Evolutionary conservation across 2,113 vertebrate species (phyloP), one percentile per base, ranked within the genome.

Genomic region (Anas platyrhynchos): DNA sequence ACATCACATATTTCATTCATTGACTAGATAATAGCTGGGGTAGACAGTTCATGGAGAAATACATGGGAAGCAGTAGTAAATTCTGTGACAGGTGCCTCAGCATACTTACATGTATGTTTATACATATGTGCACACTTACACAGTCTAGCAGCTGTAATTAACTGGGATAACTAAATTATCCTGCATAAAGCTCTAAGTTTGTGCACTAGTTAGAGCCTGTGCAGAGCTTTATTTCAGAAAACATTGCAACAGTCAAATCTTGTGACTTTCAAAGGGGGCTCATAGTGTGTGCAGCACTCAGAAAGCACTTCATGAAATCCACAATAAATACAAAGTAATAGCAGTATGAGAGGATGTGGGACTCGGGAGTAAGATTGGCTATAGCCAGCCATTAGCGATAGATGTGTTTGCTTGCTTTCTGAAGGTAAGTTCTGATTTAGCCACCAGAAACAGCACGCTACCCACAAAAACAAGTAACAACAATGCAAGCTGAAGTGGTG

Each of bases 391-490:
- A 11, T 23, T 65, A 79, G 67, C 50, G 36, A 74, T 0, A 56
- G 50, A 50, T 14, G 10, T 15, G 72, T 48, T 82, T 38, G n/a
- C 52, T 52, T 29, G 16, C 13, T 89, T 72, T 61, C 17, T 0
- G 1, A 69, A 31, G 16, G 15, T 25, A 54, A 79, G 38, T 29
- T 65, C 48, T 48, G 16, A 62, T 71, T 58, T 58, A 46, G 21
- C 16, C 29, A n/a, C 16, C 1, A 1, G 12, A 65, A 83, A 68
- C 13, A 68, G 55, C 7, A n/a, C 0, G 1, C 32, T 11, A 65
- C 66, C n/a, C 29, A 43, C 52, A 84, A 65, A 26, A 44, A 4
- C 9, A 54, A 43, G 18, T 22, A 77, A 74, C 31, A 88, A 54
- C 77, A 65, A 68, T 55, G 29, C 32, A 82, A 78, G 66, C 54